Evolutionary conservation across 2,888 invertebrate genomes (phyloP).

Genomic region (Microchrysa polita): DNA sequence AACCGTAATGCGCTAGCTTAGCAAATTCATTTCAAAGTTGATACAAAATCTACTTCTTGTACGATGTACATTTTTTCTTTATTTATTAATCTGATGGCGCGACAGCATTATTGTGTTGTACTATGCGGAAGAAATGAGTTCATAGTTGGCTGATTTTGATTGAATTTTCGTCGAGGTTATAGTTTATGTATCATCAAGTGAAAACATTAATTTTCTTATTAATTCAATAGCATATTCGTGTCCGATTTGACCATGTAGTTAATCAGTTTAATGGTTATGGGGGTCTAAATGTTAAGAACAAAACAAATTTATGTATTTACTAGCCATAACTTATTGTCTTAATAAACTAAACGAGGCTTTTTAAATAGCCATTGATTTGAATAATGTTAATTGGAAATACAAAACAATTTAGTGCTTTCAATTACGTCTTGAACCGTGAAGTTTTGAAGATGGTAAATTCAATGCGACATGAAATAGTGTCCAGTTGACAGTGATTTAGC

Average conservation of each 20-base stretch:
- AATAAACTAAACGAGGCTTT: background rate
- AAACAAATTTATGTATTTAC: background rate
- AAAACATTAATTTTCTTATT: background rate
- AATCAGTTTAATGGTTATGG: conserved; percentile 3
- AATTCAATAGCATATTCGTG: background rate
- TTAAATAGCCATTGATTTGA: too few relatives aligned
- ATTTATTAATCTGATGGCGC: too few relatives aligned
- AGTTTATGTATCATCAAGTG: background rate
- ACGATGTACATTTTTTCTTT: too few relatives aligned
- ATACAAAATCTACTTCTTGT: conserved; percentile 10
- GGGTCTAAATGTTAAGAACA: background rate
- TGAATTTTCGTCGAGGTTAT: background rate
- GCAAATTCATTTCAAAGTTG: background rate
- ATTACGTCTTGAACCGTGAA: too few relatives aligned
- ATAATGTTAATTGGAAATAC: too few relatives aligned
- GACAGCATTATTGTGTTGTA: background rate
- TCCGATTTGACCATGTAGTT: background rate
- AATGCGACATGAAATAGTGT: too few relatives aligned
- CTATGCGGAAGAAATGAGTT: conserved; percentile 24
- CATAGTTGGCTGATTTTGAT: background rate
- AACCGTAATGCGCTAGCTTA: too few relatives aligned
- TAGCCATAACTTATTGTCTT: background rate
- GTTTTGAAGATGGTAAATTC: too few relatives aligned
- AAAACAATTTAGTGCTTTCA: too few relatives aligned
- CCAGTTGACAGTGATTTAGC: too few relatives aligned